Conservation (phyloP, 2,888 invertebrate genomes). For the Azorinus chamasolen region DNA sequence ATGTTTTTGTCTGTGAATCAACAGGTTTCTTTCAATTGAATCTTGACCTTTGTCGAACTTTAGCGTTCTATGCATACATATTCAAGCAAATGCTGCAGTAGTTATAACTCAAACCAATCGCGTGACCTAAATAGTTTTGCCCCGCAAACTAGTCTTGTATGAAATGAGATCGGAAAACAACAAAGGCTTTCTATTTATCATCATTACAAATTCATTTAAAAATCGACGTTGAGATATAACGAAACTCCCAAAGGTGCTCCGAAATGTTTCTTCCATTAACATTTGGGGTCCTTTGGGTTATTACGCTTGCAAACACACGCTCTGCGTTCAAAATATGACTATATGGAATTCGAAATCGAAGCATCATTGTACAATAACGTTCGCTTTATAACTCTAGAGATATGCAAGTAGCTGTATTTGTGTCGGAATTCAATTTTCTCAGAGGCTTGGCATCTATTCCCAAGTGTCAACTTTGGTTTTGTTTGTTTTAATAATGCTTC, state of each 20-base stretch:
- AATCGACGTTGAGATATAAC: conserved; percentile 57
- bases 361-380: conserved; percentile 55
- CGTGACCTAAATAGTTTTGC: conserved; percentile 18
- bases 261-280: conserved; percentile 62
- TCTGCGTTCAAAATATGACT: conserved; percentile 37
- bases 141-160: conserved; percentile 9
- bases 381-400: conserved; percentile 39
- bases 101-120: not conserved
- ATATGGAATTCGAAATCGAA: conserved; percentile 49
- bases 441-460: conserved; percentile 6
- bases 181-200: conserved; percentile 55
- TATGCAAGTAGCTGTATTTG: conserved; percentile 3
- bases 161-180: conserved; percentile 26
- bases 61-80: too few species aligned
- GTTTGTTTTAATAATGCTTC: conserved; percentile 8
- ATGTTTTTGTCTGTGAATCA: too few species aligned
- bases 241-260: conserved; percentile 45
- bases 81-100: too few species aligned
- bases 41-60: too few species aligned
- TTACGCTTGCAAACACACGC: conserved; percentile 64
- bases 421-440: conserved; percentile 10
- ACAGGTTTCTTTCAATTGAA: too few species aligned
- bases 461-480: conserved; percentile 25
- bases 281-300: conserved; percentile 62
- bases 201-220: conserved; percentile 60